Evolutionary conservation across 2,797 vertebrate genomes (phyloP), one percentile per base, ranked within the genome.

Genomic region (Chrosomus eos): DNA sequence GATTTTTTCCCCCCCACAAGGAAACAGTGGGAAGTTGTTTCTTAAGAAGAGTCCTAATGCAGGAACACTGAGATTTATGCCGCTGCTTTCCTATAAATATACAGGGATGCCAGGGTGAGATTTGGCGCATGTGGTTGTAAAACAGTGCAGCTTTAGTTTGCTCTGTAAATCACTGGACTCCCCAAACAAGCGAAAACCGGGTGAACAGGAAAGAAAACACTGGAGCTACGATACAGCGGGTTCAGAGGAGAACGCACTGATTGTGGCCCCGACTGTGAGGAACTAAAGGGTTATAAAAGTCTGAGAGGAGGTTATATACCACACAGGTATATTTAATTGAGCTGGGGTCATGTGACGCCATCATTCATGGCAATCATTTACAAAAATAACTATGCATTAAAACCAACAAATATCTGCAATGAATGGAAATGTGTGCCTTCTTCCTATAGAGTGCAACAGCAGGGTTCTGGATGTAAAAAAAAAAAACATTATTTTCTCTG

Each of bases 151-250:
- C 83, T 73, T 85, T 78, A 81, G 81, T 86, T 89, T 40, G 62
- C 36, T n/a, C 71, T 79, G 19, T 68, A 79, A 83, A 76, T 86
- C 75, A 74, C 70, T 40, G 16, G 48, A 82, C 82, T 83, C 79
- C 74, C 62, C 62, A 89, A 91, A 89, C 71, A 88, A 87, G 80
- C 73, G 45, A 85, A 88, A 89, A 86, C 79, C 87, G 77, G 45
- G 84, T 23, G 72, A 82, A 67, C 62, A 80, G 88, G 58, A 86
- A 91, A 85, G 81, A 87, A 87, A 91, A 91, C 88, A 80, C 74
- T 72, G 51, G 75, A 58, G 45, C 67, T 80, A 21, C 72, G 75
- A 88, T 70, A 85, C 36, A 7, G 33, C 4, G 33, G 4, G 33
- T 33, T 33, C 7, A 79, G 78, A 81, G 64, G 70, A 90, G 72